Conservation (phyloP, 2,797 vertebrate species). For the Anguilla anguilla region DNA sequence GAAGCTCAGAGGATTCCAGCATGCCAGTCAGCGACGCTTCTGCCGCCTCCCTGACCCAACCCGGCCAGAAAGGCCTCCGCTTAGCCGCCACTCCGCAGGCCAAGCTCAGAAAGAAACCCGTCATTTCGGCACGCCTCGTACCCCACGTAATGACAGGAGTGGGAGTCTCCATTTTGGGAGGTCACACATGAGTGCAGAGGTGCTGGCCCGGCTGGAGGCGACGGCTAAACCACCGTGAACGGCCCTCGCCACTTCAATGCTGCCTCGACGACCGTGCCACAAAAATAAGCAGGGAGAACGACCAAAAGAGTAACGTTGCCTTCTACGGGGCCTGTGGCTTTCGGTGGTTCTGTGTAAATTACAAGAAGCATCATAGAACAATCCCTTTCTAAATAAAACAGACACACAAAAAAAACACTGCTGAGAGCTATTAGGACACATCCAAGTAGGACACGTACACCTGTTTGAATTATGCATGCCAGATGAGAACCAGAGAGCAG, state of each 20-base stretch:
- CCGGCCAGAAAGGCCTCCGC: not conserved
- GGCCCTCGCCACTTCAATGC: not conserved
- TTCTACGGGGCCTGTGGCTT: not conserved
- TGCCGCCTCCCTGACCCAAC: not conserved
- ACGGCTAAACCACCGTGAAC: not conserved
- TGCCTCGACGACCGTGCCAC: not conserved
- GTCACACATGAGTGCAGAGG: constrained; percentile 2
- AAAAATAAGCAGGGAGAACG: constrained; percentile 2
- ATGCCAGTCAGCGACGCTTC: not conserved
- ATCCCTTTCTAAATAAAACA: not conserved
- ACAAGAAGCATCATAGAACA: not conserved
- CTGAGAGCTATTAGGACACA: not conserved
- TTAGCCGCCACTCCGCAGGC: not conserved
- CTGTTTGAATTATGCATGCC: not conserved
- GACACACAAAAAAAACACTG: not conserved
- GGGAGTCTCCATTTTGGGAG: not conserved
- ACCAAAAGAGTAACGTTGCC: not conserved
- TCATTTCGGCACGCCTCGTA: constrained; percentile 23
- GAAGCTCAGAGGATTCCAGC: not conserved
- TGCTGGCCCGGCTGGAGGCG: not conserved
- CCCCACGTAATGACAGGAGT: constrained; percentile 21
- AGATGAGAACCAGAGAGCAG: not conserved
- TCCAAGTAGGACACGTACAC: not conserved
- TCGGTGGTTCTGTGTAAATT: not conserved
- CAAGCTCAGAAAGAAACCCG: constrained; percentile 25